A percentile compares a stretch with the other conserved stretches of the same genome.
phyloP scores from a whole-genome alignment of 2,113 vertebrate species.

The Pardalotus punctatus region DNA sequence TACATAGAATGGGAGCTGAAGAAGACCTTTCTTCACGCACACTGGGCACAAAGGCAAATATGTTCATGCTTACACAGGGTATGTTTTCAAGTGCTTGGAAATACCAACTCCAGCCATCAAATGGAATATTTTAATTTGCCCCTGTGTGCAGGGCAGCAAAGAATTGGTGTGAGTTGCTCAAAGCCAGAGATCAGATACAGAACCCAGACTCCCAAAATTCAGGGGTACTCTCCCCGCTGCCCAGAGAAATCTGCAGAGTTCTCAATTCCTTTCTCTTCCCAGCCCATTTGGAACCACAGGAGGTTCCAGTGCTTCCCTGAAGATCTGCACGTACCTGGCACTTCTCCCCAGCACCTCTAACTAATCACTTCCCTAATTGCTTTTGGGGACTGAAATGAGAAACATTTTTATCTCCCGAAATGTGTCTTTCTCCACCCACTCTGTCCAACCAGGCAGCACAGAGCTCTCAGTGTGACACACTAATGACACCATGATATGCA shows the following conservation, averaged over 20 bases:
- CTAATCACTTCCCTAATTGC: not conserved
- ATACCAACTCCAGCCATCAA: not conserved
- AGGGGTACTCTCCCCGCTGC: not conserved
- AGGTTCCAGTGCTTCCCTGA: not conserved
- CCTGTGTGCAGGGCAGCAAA: not conserved
- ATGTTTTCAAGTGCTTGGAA: not conserved
- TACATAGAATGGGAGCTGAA: too few species aligned
- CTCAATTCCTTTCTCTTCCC: not conserved
- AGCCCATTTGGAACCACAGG: not conserved
- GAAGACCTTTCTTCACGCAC: not conserved
- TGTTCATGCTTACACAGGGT: not conserved
- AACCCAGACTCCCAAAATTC: not conserved
- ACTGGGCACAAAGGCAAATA: not conserved
- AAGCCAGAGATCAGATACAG: not conserved
- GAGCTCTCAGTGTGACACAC: not conserved
- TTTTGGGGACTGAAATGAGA: not conserved
- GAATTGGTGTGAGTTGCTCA: not conserved
- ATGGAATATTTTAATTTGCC: not conserved
- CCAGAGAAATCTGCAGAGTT: accelerated
- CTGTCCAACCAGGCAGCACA: not conserved
- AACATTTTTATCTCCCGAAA: not conserved
- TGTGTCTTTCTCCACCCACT: not conserved
- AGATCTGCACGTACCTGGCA: not conserved
- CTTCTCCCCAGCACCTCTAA: not conserved
- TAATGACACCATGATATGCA: not conserved